phyloP scores from a whole-genome alignment of 2,113 vertebrate species.

The Neogale vison region DNA sequence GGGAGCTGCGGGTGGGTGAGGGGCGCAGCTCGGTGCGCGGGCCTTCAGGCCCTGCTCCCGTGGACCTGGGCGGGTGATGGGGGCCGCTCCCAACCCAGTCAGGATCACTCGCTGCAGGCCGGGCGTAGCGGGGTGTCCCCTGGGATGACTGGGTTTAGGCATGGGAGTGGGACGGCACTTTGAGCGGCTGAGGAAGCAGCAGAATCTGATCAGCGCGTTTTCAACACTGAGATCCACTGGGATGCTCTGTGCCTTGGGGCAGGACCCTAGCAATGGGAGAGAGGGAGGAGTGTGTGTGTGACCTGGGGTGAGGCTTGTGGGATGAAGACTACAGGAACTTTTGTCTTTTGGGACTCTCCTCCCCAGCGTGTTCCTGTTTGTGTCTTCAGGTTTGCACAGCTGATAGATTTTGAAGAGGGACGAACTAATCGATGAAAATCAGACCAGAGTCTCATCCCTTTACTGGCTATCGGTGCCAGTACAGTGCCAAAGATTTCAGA shows the following conservation, averaged over 20 bases:
- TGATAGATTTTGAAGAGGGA: constrained; percentile 13
- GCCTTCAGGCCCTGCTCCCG: background rate
- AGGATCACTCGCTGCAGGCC: background rate
- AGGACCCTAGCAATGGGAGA: background rate
- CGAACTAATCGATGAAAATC: constrained; percentile 16
- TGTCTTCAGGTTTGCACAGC: background rate
- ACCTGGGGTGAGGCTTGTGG: background rate
- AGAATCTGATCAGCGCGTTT: background rate
- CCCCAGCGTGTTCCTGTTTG: background rate
- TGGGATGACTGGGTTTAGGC: background rate
- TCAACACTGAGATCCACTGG: background rate
- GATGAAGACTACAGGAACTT: background rate
- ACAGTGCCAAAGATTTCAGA: background rate
- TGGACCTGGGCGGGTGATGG: background rate
- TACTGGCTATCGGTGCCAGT: background rate
- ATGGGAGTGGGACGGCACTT: background rate
- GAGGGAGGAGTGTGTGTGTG: background rate
- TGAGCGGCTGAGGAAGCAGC: background rate
- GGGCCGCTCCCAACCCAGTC: background rate
- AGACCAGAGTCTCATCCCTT: background rate
- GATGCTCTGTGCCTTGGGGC: background rate
- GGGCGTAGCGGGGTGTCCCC: background rate
- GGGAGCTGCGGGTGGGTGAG: background rate
- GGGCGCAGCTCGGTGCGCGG: fast-evolving
- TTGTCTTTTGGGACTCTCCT: background rate